Evolutionary conservation across 92 coral and sea anemone species (phyloP).

Genomic region (Siderastrea radians): DNA sequence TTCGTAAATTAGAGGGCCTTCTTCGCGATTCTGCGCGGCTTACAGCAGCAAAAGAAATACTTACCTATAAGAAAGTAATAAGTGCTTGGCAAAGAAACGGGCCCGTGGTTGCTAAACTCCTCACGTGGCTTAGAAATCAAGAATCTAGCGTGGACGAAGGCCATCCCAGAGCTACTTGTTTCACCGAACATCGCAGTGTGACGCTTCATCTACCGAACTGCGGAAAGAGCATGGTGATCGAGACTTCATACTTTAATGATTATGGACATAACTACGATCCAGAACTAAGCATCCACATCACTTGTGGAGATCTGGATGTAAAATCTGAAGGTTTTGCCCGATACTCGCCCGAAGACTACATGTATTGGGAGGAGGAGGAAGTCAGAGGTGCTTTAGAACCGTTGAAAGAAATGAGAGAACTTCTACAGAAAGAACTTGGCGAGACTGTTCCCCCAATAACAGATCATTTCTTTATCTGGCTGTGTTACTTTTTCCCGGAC

Average conservation of each 20-base stretch:
- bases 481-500: slow-evolving; percentile 58
- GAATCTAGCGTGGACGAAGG: slow-evolving; percentile 22
- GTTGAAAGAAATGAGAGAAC: slow-evolving; percentile 46
- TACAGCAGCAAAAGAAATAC: slow-evolving; percentile 19
- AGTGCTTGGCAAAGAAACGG: slow-evolving; percentile 69
- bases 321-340: slow-evolving; percentile 2
- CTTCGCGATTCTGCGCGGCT: slow-evolving; percentile 3
- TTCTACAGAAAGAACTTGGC: slow-evolving; percentile 66
- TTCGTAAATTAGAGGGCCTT: background rate
- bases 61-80: slow-evolving; percentile 40
- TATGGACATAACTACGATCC: slow-evolving; percentile 18
- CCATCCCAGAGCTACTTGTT: slow-evolving; percentile 48
- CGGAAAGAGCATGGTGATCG: slow-evolving; percentile 32
- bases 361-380: slow-evolving; percentile 35
- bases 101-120: slow-evolving; percentile 79
- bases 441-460: slow-evolving; percentile 37
- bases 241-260: slow-evolving; percentile 33
- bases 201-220: slow-evolving; percentile 34
- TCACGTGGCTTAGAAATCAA: slow-evolving; percentile 68
- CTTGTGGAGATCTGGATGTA: slow-evolving; percentile 51
- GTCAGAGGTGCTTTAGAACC: slow-evolving; percentile 17
- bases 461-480: slow-evolving; percentile 66
- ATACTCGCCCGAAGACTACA: slow-evolving; percentile 25
- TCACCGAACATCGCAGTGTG: slow-evolving; percentile 11
- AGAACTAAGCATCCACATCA: slow-evolving; percentile 17